These are phyloP conservation scores for Lasioglossum leucozonium DNA, from an alignment of 2,888 invertebrate species.

Conservation along the genomic window DNA sequence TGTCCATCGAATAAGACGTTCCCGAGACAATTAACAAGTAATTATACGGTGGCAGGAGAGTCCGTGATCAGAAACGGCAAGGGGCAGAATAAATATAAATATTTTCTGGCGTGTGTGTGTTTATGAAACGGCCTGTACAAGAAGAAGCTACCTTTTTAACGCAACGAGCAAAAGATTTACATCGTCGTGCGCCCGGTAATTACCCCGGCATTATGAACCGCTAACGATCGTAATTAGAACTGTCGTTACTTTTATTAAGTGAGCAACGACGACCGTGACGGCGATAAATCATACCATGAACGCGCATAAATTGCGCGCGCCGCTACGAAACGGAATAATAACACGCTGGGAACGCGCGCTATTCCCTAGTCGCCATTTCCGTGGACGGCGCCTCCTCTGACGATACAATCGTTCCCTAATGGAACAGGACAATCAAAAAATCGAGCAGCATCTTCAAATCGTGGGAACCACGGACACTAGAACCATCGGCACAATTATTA, in stretches of 20 bases:
- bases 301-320: conserved; percentile 48
- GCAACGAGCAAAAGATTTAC: conserved; percentile 44
- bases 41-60: not conserved
- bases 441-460: not conserved
- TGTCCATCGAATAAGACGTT: not conserved
- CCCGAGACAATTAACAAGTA: not conserved
- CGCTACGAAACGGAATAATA: conserved; percentile 42
- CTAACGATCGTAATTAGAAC: conserved; percentile 59
- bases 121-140: conserved; percentile 8
- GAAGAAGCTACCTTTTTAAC: conserved; percentile 30
- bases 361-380: conserved; percentile 36
- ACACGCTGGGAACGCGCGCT: conserved; percentile 31
- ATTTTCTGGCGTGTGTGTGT: not conserved
- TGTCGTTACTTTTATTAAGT: conserved; percentile 60
- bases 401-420: conserved; percentile 8
- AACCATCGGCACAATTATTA: not conserved
- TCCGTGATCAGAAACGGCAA: not conserved
- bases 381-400: conserved; percentile 16
- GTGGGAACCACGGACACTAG: not conserved
- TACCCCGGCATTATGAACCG: conserved; percentile 50
- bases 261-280: conserved; percentile 51
- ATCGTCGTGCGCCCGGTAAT: conserved; percentile 45
- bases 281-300: conserved; percentile 54
- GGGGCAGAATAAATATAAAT: not conserved
- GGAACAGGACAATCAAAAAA: conserved; percentile 3